Percentiles rank a stretch among this genome's conserved stretches.
Conservation (phyloP, 1,140 invertebrate genomes). For the Paraescarpia echinospica region DNA sequence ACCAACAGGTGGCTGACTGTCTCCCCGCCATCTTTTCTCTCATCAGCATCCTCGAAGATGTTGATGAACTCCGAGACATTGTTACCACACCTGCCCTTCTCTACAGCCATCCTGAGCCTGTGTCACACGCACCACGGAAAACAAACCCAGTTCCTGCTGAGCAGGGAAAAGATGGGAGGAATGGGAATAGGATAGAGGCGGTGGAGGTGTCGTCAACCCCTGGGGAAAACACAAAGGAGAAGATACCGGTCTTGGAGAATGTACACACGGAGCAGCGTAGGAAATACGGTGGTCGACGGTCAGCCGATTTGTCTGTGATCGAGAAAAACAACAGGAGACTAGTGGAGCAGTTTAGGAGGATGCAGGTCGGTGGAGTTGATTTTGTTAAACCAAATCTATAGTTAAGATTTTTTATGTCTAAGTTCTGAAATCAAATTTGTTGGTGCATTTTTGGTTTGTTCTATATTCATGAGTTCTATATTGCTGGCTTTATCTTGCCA, state of each 20-base stretch:
- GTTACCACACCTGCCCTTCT: constrained; percentile 37
- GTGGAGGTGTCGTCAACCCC: neutral
- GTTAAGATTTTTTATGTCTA: too few relatives aligned
- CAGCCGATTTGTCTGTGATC: constrained; percentile 8
- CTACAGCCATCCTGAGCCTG: constrained; percentile 35
- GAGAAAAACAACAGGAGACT: constrained; percentile 34
- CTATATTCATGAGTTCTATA: too few relatives aligned
- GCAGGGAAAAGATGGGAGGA: neutral
- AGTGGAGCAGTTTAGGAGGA: constrained; percentile 44
- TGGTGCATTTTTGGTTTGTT: too few relatives aligned
- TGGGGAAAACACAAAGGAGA: neutral
- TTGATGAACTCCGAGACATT: constrained; percentile 35
- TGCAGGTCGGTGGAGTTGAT: constrained; percentile 34
- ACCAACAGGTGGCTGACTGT: constrained; percentile 33
- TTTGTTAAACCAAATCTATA: neutral
- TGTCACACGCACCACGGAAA: constrained; percentile 2
- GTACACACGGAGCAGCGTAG: constrained; percentile 24
- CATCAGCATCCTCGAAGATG: constrained; percentile 46
- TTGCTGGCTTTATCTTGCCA: too few relatives aligned
- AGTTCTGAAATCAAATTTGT: too few relatives aligned
- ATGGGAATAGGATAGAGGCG: neutral
- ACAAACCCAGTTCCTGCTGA: neutral
- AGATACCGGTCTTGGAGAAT: neutral
- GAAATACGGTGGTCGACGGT: neutral
- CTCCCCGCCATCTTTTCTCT: constrained; percentile 46